Base-by-base conservation (phyloP, 2,113 vertebrate species). In the Psittacus erithacus region DNA sequence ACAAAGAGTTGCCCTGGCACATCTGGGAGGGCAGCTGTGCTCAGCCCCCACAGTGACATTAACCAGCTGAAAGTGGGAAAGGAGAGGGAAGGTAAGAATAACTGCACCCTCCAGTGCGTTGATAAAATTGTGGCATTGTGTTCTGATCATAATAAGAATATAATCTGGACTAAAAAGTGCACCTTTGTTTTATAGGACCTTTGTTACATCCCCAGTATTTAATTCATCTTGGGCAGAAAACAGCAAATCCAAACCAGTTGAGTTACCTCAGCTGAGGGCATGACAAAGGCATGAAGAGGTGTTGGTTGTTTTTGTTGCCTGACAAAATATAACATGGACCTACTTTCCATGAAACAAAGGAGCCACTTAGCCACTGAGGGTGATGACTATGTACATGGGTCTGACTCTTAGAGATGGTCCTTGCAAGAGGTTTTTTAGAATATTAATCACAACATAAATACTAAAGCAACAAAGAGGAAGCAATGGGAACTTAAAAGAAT, bases 11-110 rank as follows among this genome's bases (percentile, higher is more conserved):
- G 14, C 39, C 11, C 25, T 60, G 52, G 50, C 33, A 28, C 11
- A 60, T 5, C 33, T 13, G 19, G 22, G 22, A 39, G 19, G 19
- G 12, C 10, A 10, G 69, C 9, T 76, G 24, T 9, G 43, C 49
- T 49, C 27, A 82, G 31, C 9, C 33, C 50, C 44, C 0, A 6
- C 7, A 6, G 5, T 64, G 47, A n/a, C 0, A 0, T 46, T 80
- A 62, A 47, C 29, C 13, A 60, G 13, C 17, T 35, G n/a, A 11
- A 78, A 73, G n/a, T 27, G 8, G 50, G 20, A 59, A 64, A 64
- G 31, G 9, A 19, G 23, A 38, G 6, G 59, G 19, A 50, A 59
- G 28, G 33, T 46, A 77, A 77, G 44, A 78, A 52, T 17, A 78
- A 73, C 44, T 83, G 57, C 59, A 80, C 44, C 17, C 29, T 65